Base-by-base conservation (phyloP, 2,113 vertebrate genomes). In the Galemys pyrenaicus region DNA sequence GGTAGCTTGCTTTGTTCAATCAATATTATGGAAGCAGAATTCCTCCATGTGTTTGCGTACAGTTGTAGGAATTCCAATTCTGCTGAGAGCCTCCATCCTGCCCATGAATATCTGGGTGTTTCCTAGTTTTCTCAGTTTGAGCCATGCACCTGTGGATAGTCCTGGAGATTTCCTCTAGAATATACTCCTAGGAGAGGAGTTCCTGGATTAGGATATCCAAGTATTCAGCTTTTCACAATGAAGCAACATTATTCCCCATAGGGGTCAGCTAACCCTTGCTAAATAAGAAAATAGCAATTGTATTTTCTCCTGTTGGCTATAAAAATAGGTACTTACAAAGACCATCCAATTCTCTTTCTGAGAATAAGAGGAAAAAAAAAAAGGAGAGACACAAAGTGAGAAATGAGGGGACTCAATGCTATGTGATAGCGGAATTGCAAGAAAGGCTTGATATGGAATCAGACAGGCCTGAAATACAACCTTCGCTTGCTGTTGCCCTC, bases 11-110 rank as follows among this genome's bases (percentile, higher is more conserved):
- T 51, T 51, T 51, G 13, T 51, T 51, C 49, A 15, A 51, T 51
- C 46, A 6, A 5, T 41, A 26, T 41, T 20, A 11, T 12, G 5
- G 54, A n/a, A 49, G 80, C 39, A 54, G 12, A 26, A 9, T 46
- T 22, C 64, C 11, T 2, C 9, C 32, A 6, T 0, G 12, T 22
- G 49, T 8, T 2, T 49, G 54, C 39, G 4, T 6, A 9, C 16
- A 32, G 15, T 58, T 44, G 8, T 41, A 3, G 30, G 11, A 39
- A 26, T 62, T 77, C 35, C 58, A 6, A 35, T 28, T 26, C 32
- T 41, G 4, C 32, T 19, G 32, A 60, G 35, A 54, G 6, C 8
- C 9, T 15, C 20, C 20, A 37, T 67, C 32, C 24, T 26, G 1
- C 24, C 2, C 6, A 15, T 41, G 54, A 39, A 3, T 4, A 37